These are phyloP conservation scores for Synanthedon vespiformis DNA, from an alignment of 2,888 invertebrate genomes.

Conservation along the genomic window DNA sequence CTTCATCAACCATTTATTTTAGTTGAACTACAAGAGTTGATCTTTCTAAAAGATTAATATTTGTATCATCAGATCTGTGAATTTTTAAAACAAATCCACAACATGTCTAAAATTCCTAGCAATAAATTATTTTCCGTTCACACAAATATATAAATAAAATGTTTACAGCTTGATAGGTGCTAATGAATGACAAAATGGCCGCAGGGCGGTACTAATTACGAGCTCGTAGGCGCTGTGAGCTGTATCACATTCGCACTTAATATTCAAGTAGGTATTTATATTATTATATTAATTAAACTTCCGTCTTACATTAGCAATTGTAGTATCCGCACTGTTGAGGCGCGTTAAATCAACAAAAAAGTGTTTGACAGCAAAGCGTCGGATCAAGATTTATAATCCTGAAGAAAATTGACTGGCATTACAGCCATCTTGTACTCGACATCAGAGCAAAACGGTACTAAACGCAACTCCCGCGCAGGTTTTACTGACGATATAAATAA, in stretches of 20 bases:
- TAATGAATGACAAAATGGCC: background rate
- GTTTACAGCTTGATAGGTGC: background rate
- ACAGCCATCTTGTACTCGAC: slow-evolving; percentile 2
- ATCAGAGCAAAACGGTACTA: background rate
- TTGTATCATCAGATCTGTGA: too few species aligned
- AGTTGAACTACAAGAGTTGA: too few species aligned
- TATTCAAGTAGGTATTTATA: too few species aligned
- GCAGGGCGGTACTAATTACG: background rate
- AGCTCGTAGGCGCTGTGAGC: background rate
- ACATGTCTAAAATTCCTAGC: too few species aligned
- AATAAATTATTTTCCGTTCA: too few species aligned
- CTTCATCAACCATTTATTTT: too few species aligned
- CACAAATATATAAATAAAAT: background rate
- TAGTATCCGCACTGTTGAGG: too few species aligned
- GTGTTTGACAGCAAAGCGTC: slow-evolving; percentile 5
- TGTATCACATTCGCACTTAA: too few species aligned
- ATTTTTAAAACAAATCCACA: too few species aligned
- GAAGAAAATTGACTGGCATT: slow-evolving; percentile 11
- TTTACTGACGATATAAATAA: slow-evolving; percentile 10
- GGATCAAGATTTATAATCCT: slow-evolving; percentile 11
- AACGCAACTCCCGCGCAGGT: slow-evolving; percentile 1
- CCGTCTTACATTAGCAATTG: too few species aligned
- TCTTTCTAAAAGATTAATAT: too few species aligned
- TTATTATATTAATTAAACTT: too few species aligned
- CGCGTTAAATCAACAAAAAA: background rate